Base-by-base conservation (phyloP, 2,888 invertebrate species). In the Agrochola circellaris region DNA sequence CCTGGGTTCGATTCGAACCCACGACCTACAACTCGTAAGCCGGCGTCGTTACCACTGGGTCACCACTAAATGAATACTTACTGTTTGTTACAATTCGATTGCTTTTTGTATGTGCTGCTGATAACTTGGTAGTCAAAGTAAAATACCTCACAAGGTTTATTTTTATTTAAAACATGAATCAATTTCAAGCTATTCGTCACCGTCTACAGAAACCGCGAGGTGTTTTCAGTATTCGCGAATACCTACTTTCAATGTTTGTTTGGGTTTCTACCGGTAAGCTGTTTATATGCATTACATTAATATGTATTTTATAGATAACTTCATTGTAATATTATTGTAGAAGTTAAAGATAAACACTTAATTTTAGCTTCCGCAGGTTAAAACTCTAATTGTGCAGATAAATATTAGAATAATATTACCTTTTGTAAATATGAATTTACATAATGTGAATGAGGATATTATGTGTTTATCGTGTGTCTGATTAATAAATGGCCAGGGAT, bases 161-260 rank as follows among this genome's bases (percentile, higher is more conserved):
- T 64, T 79, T 61, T 56, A 75, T 26, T 26, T 4, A 30, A 66
- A 62, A 34, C 69, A 56, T 26, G 26, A 56, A 58, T n/a, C 54
- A 72, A 79, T 72, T 71, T 82, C 17, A 76, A 45, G 42, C 58
- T 56, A 70, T 70, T 82, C 61, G 67, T 72, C 67, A 72, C 60
- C 48, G 65, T 61, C 38, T 56, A 26, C 69, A 51, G 76, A 69
- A 61, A 42, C 65, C 45, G 48, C 30, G 42, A 61, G 34, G 69
- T 76, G 65, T 69, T 81, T 65, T 60, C 68, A 74, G 56, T 56
- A 77, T 76, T 5, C 62, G 23, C 38, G 26, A 30, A 64, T 54
- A 54, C 26, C 51, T 60, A 54, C 45, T 66, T 81, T 48, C 51
- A 70, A 51, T 70, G 70, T 82, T 83, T 77, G 30, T 82, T 82